These are phyloP conservation scores for Centropristis striata DNA, from an alignment of 2,113 vertebrate species.

Conservation along the genomic window DNA sequence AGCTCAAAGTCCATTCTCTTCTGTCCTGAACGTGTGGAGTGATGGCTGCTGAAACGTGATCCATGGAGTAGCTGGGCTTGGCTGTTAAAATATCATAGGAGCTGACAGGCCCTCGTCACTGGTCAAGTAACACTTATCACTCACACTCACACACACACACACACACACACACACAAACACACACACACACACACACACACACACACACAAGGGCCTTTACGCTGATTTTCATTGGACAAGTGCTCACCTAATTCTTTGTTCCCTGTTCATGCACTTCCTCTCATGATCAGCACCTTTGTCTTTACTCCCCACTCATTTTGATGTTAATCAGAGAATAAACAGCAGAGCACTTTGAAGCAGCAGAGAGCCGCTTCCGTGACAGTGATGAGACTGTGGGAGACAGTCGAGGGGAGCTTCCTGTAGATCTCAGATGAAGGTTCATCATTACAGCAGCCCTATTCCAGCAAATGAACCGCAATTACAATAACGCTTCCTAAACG, in stretches of 20 bases:
- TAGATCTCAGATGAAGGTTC: slow-evolving; percentile 70
- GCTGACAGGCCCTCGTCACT: slow-evolving; percentile 58
- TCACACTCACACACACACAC: slow-evolving; percentile 14
- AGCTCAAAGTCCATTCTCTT: slow-evolving; percentile 21
- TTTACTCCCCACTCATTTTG: slow-evolving; percentile 47
- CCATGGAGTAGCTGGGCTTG: slow-evolving; percentile 16
- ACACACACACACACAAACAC: slow-evolving; percentile 14
- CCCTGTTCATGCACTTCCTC: slow-evolving; percentile 32
- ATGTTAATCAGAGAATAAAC: slow-evolving; percentile 75
- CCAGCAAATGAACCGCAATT: slow-evolving; percentile 82
- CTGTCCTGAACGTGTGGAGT: slow-evolving; percentile 9
- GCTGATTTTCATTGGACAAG: slow-evolving; percentile 41
- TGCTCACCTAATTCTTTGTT: slow-evolving; percentile 15
- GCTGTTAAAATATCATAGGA: slow-evolving; percentile 53
- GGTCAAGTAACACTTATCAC: slow-evolving; percentile 50
- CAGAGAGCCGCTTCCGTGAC: slow-evolving; percentile 27
- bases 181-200: slow-evolving; percentile 22
- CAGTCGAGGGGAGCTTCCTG: slow-evolving; percentile 64
- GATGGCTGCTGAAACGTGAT: slow-evolving; percentile 59
- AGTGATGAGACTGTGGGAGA: slow-evolving; percentile 64
- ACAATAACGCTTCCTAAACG: slow-evolving; percentile 74
- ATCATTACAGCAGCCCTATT: slow-evolving; percentile 75
- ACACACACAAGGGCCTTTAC: slow-evolving; percentile 13
- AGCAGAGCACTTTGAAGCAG: slow-evolving; percentile 30
- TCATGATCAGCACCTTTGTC: slow-evolving; percentile 46